These are phyloP conservation scores for Parnassius orleans DNA, from an alignment of 2,888 invertebrate genomes.

Conservation along the genomic window DNA sequence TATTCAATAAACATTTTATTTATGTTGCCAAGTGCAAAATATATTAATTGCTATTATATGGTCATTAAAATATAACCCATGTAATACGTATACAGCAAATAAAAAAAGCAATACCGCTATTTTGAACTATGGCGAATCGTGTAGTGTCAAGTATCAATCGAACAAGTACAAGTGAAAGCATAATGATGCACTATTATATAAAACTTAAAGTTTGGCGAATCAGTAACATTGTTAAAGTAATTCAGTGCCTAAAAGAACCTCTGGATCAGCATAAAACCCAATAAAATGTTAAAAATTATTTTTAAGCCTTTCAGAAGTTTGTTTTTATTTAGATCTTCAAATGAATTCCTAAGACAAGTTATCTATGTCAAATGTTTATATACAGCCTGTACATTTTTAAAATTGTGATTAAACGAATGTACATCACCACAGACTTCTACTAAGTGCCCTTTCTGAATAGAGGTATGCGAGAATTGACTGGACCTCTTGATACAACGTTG, in stretches of 20 bases:
- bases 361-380: slow-evolving; percentile 73
- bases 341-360: slow-evolving; percentile 57
- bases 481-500: not conserved
- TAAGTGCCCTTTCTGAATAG: slow-evolving; percentile 18
- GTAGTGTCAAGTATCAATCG: not conserved
- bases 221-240: slow-evolving; percentile 37
- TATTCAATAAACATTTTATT: too few species aligned
- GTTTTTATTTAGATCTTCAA: slow-evolving; percentile 57
- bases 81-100: too few species aligned
- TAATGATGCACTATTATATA: slow-evolving; percentile 22
- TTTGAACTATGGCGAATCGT: not conserved
- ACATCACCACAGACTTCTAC: slow-evolving; percentile 35
- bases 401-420: slow-evolving; percentile 61
- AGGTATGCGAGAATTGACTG: not conserved
- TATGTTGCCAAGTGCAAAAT: too few species aligned
- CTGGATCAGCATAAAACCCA: slow-evolving; percentile 48
- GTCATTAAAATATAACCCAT: too few species aligned
- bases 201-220: slow-evolving; percentile 51
- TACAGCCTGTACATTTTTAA: slow-evolving; percentile 59
- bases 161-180: slow-evolving; percentile 15
- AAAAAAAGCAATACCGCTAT: too few species aligned
- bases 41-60: too few species aligned
- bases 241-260: slow-evolving; percentile 75
- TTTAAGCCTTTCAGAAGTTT: slow-evolving; percentile 62
- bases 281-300: slow-evolving; percentile 44